Percentiles rank a stretch among this genome's conserved stretches.
Evolutionary conservation across 2,888 invertebrate species (phyloP).

Genomic region (Exephanes ischioxanthus): DNA sequence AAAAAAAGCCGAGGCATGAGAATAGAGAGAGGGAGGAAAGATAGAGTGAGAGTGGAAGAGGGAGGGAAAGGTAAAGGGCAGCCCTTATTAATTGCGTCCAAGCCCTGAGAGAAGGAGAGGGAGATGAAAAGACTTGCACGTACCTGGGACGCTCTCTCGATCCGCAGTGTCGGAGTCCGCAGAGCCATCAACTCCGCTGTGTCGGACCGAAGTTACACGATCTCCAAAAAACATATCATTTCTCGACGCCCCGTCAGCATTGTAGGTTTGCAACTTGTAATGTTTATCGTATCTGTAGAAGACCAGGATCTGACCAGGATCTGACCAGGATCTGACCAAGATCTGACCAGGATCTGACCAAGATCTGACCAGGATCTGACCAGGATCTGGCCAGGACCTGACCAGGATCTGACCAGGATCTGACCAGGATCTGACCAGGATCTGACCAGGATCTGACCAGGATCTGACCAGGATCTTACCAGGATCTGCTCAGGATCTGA

Average conservation of each 20-base stretch:
- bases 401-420: too few relatives aligned
- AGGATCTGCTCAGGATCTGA: too few relatives aligned
- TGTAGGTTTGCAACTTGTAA: slow-evolving; percentile 72
- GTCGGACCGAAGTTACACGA: slow-evolving; percentile 1
- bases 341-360: too few relatives aligned
- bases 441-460: too few relatives aligned
- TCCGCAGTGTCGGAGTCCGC: slow-evolving; percentile 29
- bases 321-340: too few relatives aligned
- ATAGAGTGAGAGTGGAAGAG: slow-evolving; percentile 38
- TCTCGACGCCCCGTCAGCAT: slow-evolving; percentile 73
- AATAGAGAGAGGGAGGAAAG: slow-evolving; percentile 28
- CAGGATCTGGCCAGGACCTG: too few relatives aligned
- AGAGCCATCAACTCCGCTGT: background rate
- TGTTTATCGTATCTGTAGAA: background rate
- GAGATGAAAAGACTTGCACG: slow-evolving; percentile 31
- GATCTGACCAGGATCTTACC: too few relatives aligned
- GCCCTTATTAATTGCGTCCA: slow-evolving; percentile 79
- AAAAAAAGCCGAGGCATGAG: slow-evolving; percentile 33
- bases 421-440: too few relatives aligned
- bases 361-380: too few relatives aligned
- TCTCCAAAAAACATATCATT: slow-evolving; percentile 10
- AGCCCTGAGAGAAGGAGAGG: slow-evolving; percentile 36
- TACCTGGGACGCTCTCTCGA: slow-evolving; percentile 34
- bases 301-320: background rate
- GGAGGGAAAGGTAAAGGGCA: slow-evolving; percentile 44